Evolutionary conservation across 1,140 invertebrate genomes (phyloP), one percentile per base, ranked within the genome.

Genomic region (Dendrolimus kikuchii): DNA sequence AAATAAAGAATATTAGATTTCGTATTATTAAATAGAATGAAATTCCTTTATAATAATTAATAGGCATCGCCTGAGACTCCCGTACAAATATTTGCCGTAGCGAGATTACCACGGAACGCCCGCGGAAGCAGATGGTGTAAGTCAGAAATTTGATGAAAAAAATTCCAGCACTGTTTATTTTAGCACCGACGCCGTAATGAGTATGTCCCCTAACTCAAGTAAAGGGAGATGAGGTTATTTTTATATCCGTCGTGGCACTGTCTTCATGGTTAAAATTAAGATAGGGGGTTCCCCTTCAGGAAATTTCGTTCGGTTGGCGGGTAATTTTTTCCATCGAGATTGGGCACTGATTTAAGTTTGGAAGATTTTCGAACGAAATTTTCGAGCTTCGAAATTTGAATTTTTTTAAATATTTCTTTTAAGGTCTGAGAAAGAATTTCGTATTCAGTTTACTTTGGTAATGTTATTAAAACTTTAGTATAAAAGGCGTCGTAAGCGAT

Each of bases 91-190:
- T 77, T 80, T 76, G 68, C 53, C 55, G 60, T 53, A 64, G 62
- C 59, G 51, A 64, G 62, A 65, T 72, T 62, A 61, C 65, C 50
- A 40, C 57, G 55, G 67, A 64, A 65, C 70, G 60, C 59, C 65
- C 50, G 43, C 57, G 55, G 67, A 64, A 69, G 57, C 74, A 78
- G 71, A 76, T 72, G 71, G 65, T 65, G 64, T 67, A 65, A 76
- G 71, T 80, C 77, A 77, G 23, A 80, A 76, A 68, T 73, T 73
- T 74, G 73, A 80, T 76, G 77, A 77, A 76, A 77, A 80, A 80
- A 77, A 69, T 69, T 64, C 61, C 51, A 57, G 40, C 62, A 58
- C 64, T 76, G 73, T 76, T 72, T 79, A 66, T 65, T 64, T 71
- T 66, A 60, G 60, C 59, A 64, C 60, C 48, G 51, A 60, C 57